A percentile compares a stretch with the other conserved stretches of the same genome.
phyloP scores from a whole-genome alignment of 2,888 invertebrate genomes.

The Trichacis sp. region DNA sequence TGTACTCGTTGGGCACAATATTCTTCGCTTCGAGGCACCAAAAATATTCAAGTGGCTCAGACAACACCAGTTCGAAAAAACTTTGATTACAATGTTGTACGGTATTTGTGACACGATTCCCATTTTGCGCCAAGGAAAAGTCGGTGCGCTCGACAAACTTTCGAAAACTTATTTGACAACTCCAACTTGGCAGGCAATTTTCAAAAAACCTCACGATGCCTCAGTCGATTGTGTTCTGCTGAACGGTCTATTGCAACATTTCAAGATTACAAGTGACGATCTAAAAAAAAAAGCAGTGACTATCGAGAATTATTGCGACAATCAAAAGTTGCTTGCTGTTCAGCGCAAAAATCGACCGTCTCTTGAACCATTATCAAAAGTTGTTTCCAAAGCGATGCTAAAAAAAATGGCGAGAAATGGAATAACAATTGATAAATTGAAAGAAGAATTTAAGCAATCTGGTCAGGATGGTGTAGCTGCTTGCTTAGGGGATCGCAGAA shows the following conservation, averaged over 20 bases:
- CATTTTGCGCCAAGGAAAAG: constrained; percentile 2
- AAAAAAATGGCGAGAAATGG: constrained; percentile 29
- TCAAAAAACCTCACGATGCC: not conserved
- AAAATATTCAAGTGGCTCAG: not conserved
- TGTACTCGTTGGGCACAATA: constrained; percentile 6
- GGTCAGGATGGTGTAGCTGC: constrained; percentile 19
- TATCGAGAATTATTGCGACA: not conserved
- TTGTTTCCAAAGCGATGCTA: constrained; percentile 6
- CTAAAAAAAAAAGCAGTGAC: not conserved
- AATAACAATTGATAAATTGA: constrained; percentile 11
- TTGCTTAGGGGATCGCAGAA: constrained; percentile 16
- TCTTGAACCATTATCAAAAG: constrained; percentile 20
- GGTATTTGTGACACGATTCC: constrained; percentile 2
- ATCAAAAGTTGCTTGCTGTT: too few species aligned
- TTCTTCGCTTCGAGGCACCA: constrained; percentile 5
- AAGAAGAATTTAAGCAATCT: constrained; percentile 13
- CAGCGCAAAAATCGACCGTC: constrained; percentile 1
- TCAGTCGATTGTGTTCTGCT: not conserved
- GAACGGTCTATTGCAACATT: constrained; percentile 1
- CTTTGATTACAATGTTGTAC: not conserved
- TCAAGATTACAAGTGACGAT: not conserved
- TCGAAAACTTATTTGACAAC: not conserved
- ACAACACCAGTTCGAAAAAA: not conserved
- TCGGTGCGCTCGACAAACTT: not conserved
- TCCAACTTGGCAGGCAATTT: not conserved